Percentiles rank a stretch among this genome's conserved stretches.
Evolutionary conservation across 1,140 invertebrate species (phyloP).

Genomic region (Zophobas morio): DNA sequence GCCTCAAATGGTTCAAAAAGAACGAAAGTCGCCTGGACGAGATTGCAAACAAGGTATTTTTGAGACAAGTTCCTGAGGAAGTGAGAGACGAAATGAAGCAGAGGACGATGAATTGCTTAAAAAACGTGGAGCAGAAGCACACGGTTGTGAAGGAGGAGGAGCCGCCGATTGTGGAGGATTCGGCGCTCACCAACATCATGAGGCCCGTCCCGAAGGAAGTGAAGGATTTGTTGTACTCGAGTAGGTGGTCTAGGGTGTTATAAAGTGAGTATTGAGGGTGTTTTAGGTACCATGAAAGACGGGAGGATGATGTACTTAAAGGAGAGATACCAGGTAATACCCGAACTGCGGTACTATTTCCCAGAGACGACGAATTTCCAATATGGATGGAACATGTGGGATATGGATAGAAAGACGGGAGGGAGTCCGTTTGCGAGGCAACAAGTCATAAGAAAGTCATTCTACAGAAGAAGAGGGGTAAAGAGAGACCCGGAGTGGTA

Average conservation of each 20-base stretch:
- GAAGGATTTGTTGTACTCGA: slow-evolving; percentile 59
- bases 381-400: slow-evolving; percentile 65
- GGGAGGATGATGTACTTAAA: slow-evolving; percentile 60
- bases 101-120: slow-evolving; percentile 52
- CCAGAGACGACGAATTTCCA: slow-evolving; percentile 62
- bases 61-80: slow-evolving; percentile 57
- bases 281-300: slow-evolving; percentile 52
- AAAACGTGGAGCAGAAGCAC: slow-evolving; percentile 49
- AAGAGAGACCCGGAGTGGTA: slow-evolving; percentile 65
- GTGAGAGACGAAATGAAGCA: slow-evolving; percentile 57
- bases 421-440: slow-evolving; percentile 60
- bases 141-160: slow-evolving; percentile 9
- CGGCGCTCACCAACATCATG: slow-evolving; percentile 56
- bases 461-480: slow-evolving; percentile 64
- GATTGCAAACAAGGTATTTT: slow-evolving; percentile 54
- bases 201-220: slow-evolving; percentile 59
- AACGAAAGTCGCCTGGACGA: slow-evolving; percentile 59
- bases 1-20: slow-evolving; percentile 60
- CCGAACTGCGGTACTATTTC: slow-evolving; percentile 64
- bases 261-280: background rate
- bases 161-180: slow-evolving; percentile 42
- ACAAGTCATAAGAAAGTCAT: slow-evolving; percentile 63
- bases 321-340: slow-evolving; percentile 59
- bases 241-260: slow-evolving; percentile 39
- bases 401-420: slow-evolving; percentile 55